Percentiles rank a stretch among this genome's conserved stretches.
phyloP scores from a whole-genome alignment of 2,797 vertebrate genomes.

The Australoheros facetus region DNA sequence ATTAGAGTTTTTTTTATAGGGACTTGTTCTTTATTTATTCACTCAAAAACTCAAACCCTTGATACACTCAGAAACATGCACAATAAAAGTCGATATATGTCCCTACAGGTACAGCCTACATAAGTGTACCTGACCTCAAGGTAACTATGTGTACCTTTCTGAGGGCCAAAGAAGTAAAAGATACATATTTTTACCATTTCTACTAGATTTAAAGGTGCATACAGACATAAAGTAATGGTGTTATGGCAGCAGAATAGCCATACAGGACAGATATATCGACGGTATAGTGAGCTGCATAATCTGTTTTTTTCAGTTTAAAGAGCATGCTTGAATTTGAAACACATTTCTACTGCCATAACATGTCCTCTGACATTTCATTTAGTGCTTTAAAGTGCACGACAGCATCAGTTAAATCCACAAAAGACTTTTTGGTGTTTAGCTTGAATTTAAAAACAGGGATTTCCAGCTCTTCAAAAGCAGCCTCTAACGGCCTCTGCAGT shows the following conservation, averaged over 20 bases:
- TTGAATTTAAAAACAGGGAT: neutral
- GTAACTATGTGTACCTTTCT: neutral
- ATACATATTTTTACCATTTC: neutral
- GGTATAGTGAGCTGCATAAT: neutral
- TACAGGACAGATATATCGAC: neutral
- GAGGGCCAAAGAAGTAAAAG: neutral
- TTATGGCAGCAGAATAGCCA: rapidly evolving
- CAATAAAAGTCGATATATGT: neutral
- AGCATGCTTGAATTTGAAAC: neutral
- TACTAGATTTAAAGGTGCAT: neutral
- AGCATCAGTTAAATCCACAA: neutral
- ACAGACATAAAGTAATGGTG: rapidly evolving
- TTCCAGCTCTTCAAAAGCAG: no score
- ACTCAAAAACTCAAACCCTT: neutral
- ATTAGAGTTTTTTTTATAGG: neutral
- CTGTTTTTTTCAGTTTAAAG: neutral
- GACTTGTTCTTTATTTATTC: neutral
- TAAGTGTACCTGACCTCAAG: neutral
- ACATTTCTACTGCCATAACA: neutral
- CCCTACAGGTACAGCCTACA: neutral
- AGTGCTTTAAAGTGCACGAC: neutral
- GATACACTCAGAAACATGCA: neutral
- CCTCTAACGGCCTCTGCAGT: no score
- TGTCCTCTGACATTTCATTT: neutral
- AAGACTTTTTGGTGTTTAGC: neutral